Conservation (phyloP, 1,140 invertebrate genomes). For the Phortica variegata region DNA sequence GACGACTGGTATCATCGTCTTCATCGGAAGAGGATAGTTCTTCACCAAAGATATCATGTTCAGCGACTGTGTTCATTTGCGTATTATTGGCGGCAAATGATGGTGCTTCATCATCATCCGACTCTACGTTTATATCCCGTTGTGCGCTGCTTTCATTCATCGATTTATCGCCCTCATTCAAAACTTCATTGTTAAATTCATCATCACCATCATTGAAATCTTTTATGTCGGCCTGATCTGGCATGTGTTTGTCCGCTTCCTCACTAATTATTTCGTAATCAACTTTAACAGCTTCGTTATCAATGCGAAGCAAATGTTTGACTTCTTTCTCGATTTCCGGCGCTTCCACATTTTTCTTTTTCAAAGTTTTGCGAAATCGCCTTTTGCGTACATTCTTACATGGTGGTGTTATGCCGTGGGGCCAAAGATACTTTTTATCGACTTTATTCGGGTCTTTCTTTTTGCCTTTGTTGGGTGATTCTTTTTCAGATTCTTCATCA, state of each 20-base stretch:
- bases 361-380: conserved; percentile 91
- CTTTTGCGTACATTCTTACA: conserved; percentile 92
- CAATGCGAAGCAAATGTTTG: conserved; percentile 85
- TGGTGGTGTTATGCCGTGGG: conserved; percentile 91
- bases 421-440: conserved; percentile 91
- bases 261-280: conserved; percentile 93
- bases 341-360: conserved; percentile 95
- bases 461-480: conserved; percentile 80
- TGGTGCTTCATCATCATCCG: conserved; percentile 46
- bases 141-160: conserved; percentile 31
- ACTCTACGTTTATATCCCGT: conserved; percentile 55
- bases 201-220: conserved; percentile 62
- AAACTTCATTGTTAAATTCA: conserved; percentile 48
- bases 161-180: conserved; percentile 33
- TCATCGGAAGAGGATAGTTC: conserved; percentile 83
- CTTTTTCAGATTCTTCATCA: conserved; percentile 77
- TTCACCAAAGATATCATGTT: conserved; percentile 87
- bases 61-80: conserved; percentile 59
- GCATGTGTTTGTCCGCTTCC: conserved; percentile 68
- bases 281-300: conserved; percentile 87
- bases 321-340: conserved; percentile 98
- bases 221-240: conserved; percentile 57
- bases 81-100: conserved; percentile 40
- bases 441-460: conserved; percentile 89
- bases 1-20: conserved; percentile 64